A percentile compares a stretch with the other conserved stretches of the same genome.
phyloP scores from a whole-genome alignment of 2,888 invertebrate genomes.

The Aphidoletes aphidimyza region DNA sequence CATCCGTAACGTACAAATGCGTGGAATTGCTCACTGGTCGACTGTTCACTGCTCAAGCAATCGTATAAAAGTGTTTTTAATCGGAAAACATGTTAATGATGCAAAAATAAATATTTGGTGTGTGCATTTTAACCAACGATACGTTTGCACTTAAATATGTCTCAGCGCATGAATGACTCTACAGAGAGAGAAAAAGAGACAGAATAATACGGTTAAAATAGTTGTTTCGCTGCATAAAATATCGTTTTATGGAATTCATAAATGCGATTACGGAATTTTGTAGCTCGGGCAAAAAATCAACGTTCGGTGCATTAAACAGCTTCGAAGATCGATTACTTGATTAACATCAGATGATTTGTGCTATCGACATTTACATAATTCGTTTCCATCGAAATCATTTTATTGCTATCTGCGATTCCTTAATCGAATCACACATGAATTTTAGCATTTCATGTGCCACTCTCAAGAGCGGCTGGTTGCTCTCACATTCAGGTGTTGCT shows the following conservation, averaged over 20 bases:
- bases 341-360: slow-evolving; percentile 33
- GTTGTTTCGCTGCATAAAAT: slow-evolving; percentile 19
- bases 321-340: slow-evolving; percentile 18
- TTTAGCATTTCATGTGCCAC: no score
- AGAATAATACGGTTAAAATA: neutral
- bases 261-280: neutral
- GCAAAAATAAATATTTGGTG: slow-evolving; percentile 40
- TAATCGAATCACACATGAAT: no score
- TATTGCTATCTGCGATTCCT: no score
- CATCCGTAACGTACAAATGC: neutral
- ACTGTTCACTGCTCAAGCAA: neutral
- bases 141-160: no score
- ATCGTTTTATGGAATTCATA: slow-evolving; percentile 36
- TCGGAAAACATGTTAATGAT: slow-evolving; percentile 49
- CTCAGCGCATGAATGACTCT: slow-evolving; percentile 2
- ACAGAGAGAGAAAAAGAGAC: neutral
- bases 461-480: no score
- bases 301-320: no score
- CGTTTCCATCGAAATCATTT: neutral
- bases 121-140: no score
- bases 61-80: slow-evolving; percentile 36
- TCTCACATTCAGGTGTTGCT: no score
- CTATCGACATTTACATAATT: slow-evolving; percentile 27
- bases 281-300: no score
- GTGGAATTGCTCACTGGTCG: neutral